These are phyloP conservation scores for Smittia sp. DNA, from an alignment of 2,888 invertebrate genomes.

Conservation along the genomic window DNA sequence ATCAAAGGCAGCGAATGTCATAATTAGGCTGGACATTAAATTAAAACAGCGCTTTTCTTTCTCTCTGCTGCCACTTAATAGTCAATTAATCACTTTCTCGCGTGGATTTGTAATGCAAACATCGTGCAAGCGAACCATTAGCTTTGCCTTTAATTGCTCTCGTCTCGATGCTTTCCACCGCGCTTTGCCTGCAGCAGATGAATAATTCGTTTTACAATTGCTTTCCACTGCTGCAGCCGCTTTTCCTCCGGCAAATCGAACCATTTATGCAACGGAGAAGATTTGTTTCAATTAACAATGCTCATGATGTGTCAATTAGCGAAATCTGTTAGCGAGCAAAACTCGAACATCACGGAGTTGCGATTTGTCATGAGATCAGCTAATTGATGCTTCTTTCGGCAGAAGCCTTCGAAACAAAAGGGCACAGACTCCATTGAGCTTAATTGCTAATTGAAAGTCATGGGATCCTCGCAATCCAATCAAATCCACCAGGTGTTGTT, in stretches of 20 bases:
- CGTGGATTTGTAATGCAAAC: neutral
- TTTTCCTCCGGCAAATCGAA: neutral
- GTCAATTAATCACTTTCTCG: constrained; percentile 29
- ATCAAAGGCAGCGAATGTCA: neutral
- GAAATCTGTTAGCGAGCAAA: neutral
- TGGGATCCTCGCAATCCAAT: neutral
- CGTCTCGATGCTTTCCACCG: neutral
- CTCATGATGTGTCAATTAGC: constrained; percentile 4
- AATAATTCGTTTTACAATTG: too few relatives aligned
- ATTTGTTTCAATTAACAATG: neutral
- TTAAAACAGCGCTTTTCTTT: neutral
- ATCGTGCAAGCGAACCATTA: neutral
- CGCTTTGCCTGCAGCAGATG: too few relatives aligned
- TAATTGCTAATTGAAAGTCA: constrained; percentile 30
- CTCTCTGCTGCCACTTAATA: neutral
- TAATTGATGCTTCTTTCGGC: neutral
- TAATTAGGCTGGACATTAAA: constrained; percentile 12
- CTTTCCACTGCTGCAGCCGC: neutral
- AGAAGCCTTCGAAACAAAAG: constrained; percentile 3
- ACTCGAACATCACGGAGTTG: constrained; percentile 5
- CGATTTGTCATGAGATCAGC: constrained; percentile 8
- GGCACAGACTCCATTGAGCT: neutral
- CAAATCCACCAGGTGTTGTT: neutral
- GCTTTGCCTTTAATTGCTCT: neutral
- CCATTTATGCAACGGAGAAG: neutral